Evolutionary conservation across 1,140 invertebrate genomes (phyloP).

Genomic region (Araneus ventricosus): DNA sequence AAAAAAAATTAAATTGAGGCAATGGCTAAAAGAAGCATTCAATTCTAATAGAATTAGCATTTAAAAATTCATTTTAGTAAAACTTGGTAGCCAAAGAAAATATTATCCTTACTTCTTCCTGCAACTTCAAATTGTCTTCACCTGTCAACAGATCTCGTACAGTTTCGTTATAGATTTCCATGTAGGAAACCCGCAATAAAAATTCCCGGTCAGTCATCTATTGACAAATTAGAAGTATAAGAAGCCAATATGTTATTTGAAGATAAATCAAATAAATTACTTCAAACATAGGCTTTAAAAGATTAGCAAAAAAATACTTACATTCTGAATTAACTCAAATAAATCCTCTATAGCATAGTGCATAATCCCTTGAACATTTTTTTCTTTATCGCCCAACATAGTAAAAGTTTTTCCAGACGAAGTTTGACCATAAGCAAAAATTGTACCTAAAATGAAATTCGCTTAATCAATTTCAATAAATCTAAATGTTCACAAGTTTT

Average conservation of each 20-base stretch:
- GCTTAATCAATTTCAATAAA: no score
- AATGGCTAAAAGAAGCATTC: no score
- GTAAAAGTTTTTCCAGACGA: slow-evolving; percentile 87
- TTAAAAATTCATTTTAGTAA: neutral
- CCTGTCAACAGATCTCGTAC: slow-evolving; percentile 86
- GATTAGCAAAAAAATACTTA: neutral
- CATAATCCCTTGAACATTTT: slow-evolving; percentile 87
- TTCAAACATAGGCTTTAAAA: no score
- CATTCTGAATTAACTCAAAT: slow-evolving; percentile 80
- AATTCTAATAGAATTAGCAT: neutral
- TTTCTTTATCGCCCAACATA: slow-evolving; percentile 85
- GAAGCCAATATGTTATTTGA: neutral
- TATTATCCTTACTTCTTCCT: slow-evolving; percentile 83
- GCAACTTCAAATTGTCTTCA: slow-evolving; percentile 84
- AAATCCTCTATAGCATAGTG: slow-evolving; percentile 85
- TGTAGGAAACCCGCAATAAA: slow-evolving; percentile 85
- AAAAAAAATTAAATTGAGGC: no score
- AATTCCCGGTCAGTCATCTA: slow-evolving; percentile 76
- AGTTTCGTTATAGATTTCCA: slow-evolving; percentile 92
- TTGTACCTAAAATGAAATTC: slow-evolving; percentile 83
- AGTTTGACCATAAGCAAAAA: slow-evolving; percentile 95
- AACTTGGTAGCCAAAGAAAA: neutral
- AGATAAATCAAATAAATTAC: neutral
- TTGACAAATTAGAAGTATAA: neutral
- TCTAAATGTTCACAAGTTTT: no score